phyloP scores from a whole-genome alignment of 2,797 vertebrate species.

The Urophycis tenuis region DNA sequence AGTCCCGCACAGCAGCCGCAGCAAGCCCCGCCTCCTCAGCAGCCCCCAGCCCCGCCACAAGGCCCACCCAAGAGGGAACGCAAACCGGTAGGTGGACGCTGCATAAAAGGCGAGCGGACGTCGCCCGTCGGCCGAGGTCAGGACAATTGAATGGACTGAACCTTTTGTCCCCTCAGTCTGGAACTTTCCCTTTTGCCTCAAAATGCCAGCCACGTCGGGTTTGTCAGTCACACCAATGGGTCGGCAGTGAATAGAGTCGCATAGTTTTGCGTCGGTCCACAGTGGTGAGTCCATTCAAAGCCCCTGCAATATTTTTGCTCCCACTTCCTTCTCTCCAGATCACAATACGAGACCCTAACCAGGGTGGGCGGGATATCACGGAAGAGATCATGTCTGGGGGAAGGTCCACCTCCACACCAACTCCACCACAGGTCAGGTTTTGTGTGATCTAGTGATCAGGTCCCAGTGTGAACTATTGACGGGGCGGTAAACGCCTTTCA shows the following conservation, averaged over 20 bases:
- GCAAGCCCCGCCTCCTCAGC: constrained; percentile 69
- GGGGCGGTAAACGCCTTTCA: neutral
- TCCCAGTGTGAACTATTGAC: neutral
- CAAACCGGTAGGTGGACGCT: constrained; percentile 77
- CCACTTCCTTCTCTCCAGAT: constrained; percentile 68
- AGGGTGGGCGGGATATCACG: constrained; percentile 95
- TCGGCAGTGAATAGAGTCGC: constrained; percentile 24
- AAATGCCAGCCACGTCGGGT: constrained; percentile 48
- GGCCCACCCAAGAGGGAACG: constrained; percentile 87
- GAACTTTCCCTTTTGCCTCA: constrained; percentile 60
- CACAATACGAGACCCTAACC: constrained; percentile 97
- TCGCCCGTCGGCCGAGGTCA: constrained; percentile 47
- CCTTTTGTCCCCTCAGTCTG: constrained; percentile 49
- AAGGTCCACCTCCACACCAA: constrained; percentile 87
- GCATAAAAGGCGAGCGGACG: constrained; percentile 52
- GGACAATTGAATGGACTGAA: constrained; percentile 43
- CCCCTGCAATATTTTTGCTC: neutral
- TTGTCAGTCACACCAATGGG: constrained; percentile 31
- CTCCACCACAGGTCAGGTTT: constrained; percentile 86
- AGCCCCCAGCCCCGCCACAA: constrained; percentile 65
- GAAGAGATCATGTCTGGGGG: constrained; percentile 98
- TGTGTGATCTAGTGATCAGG: neutral
- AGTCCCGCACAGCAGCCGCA: constrained; percentile 70
- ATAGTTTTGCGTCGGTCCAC: constrained; percentile 21
- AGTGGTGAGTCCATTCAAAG: constrained; percentile 11